Evolutionary conservation across 2,113 vertebrate species (phyloP), one percentile per base, ranked within the genome.

Genomic region (Mus pahari): DNA sequence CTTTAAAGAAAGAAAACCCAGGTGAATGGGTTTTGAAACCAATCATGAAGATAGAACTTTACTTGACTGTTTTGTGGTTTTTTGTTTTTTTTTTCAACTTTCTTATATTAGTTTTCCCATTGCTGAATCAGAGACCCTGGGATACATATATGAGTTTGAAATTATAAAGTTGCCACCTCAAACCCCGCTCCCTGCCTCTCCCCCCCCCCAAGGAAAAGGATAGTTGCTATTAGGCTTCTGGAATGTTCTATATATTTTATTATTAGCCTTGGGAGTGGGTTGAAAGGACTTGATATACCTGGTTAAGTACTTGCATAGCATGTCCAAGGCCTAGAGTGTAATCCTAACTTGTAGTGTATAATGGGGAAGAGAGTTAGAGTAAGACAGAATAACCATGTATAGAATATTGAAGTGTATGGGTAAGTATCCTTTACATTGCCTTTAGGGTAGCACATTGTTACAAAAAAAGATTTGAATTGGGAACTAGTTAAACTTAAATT

Each of bases 1-100:
- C 50, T 78, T 89, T 98, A 92, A 97, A 98, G 97, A 98, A 98
- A 98, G 98, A 98, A 98, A 97, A 98, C 97, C 90, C 95, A 98
- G 98, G 96, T 98, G 66, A 98, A 98, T 95, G 98, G 91, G 97
- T 98, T 98, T 96, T 98, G 97, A 98, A 98, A 98, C 86, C 42
- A 75, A 86, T 92, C 17, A 36, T 97, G 93, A 90, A 96, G 28
- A 71, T 93, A 97, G 97, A 98, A 97, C 82, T 97, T 39, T 94
- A 95, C 81, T 96, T 96, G 74, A 62, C 92, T 96, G 93, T 96
- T 94, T 48, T 48, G n/a, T n/a, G n/a, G n/a, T n/a, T n/a, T 48
- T n/a, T 48, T 48, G 5, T 48, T 48, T 33, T 71, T 79, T 68
- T 50, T 74, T 36, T 45, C 77, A 88, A 78, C 89, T 94, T 48